Conservation (phyloP, 2,888 invertebrate species). For the Ypsolopha scabrella region DNA sequence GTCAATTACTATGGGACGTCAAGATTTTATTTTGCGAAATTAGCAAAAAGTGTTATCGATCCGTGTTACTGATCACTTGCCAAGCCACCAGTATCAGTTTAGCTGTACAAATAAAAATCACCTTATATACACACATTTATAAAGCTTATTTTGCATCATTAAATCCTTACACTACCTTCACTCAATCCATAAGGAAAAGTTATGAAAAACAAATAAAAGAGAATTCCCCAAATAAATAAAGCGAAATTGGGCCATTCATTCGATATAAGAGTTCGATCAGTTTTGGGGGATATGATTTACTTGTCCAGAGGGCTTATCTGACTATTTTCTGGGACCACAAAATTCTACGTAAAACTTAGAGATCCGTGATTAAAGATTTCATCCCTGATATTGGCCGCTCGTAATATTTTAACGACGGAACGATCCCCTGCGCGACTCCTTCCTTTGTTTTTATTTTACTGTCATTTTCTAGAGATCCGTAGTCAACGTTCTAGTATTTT, state of each 20-base stretch:
- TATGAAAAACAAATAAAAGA: no score
- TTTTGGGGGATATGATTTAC: constrained; percentile 43
- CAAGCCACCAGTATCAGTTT: no score
- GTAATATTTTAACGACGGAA: constrained; percentile 64
- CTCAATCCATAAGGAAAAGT: no score
- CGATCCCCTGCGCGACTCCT: constrained; percentile 39
- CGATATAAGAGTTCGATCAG: constrained; percentile 26
- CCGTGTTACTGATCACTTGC: no score
- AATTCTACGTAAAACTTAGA: constrained; percentile 41
- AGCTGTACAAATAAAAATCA: no score
- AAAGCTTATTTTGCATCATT: no score
- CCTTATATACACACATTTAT: no score
- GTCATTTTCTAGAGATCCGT: constrained; percentile 24
- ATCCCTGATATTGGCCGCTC: constrained; percentile 60
- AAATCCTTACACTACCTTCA: no score
- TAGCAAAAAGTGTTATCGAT: no score
- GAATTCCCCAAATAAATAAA: constrained; percentile 2
- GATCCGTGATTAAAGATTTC: constrained; percentile 60
- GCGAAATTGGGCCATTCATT: constrained; percentile 7
- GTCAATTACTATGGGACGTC: no score
- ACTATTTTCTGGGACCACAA: constrained; percentile 20
- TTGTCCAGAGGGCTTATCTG: constrained; percentile 14
- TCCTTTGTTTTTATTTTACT: constrained; percentile 41
- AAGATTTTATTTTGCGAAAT: no score
- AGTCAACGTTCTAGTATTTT: background rate